Base-by-base conservation (phyloP, 2,113 vertebrate species). In the Acrocephalus arundinaceus region DNA sequence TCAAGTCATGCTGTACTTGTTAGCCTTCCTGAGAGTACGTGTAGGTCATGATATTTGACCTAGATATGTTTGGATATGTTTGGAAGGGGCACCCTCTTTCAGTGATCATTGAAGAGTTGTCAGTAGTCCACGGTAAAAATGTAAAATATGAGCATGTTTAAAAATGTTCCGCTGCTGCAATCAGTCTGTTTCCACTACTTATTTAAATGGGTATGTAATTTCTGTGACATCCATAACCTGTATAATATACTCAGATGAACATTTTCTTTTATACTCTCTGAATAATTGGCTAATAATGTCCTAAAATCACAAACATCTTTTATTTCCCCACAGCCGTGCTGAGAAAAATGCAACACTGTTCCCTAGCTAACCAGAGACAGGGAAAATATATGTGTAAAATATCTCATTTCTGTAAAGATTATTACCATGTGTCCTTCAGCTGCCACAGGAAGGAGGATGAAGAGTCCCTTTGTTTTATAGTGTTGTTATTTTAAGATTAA, bases 71-170 rank as follows among this genome's bases (percentile, higher is more conserved):
- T 82, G 33, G 2, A 27, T 72, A 27, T 10, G 20, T 76, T 73
- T 88, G 62, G 22, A 83, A 58, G 11, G 10, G 19, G 57, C 7
- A 45, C 43, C 6, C 0, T 54, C 30, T 70, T 65, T 37, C 48
- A 75, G 14, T 27, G 18, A 55, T 46, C 9, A 7, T 45, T 71
- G 33, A 31, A 80, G 19, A 86, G 9, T 35, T 90, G 27, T 63
- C 37, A n/a, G 67, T 58, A 17, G n/a, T 46, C n/a, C 7, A 12
- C 3, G 1, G 4, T 22, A 33, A 51, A 85, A 79, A 66, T 14
- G 15, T 35, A 62, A 82, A 83, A 70, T 18, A 3, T 43, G 14
- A 65, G 5, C 0, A 0, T 37, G 66, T 72, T 43, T 30, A 0
- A 66, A 87, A 86, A 54, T 8, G 8, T 49, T 66, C 25, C 37